Base-by-base conservation (phyloP, 2,113 vertebrate species). In the Carettochelys insculpta region DNA sequence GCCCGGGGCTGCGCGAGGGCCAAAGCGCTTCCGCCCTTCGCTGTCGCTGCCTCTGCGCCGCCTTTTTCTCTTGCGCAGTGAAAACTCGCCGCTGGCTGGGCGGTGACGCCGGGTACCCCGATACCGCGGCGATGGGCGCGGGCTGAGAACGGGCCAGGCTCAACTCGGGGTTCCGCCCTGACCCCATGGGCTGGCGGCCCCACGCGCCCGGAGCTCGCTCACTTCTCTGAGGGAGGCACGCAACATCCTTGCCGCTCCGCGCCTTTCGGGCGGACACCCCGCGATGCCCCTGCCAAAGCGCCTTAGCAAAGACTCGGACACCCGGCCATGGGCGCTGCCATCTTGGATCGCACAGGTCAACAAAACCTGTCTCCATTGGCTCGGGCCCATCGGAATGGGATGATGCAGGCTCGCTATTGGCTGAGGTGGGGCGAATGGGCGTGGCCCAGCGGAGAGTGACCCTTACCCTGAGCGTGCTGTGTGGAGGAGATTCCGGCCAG, bases 201-300 rank as follows among this genome's bases (percentile, higher is more conserved):
- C 3, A 6, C 11, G 0, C 82, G 2, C 53, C 3, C 68, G 5
- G 5, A 34, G 1, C 4, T 22, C 58, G 97, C 98, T 97, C 88
- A 99, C 99, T 98, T 99, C 98, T 58, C 94, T 97, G 54, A 99
- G 96, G 3, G 98, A 98, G 51, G 97, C 85, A 5, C 98, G 95
- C 85, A 99, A 95, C 99, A 99, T 98, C 75, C 8, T 80, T 38
- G 0, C 12, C 25, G 92, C 6, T 50, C 41, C 52, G 2, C 9
- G 11, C 1, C 41, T 31, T 11, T 0, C 8, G 34, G 0, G 48
- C 80, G 56, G 75, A 51, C 14, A 1, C 6, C 6, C 31, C 48
- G 11, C 0, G 6, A 0, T 0, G 5, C 54, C 4, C 1, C 2
- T 4, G 8, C 38, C 65, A 68, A 52, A n/a, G 92, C 83, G 77